These are phyloP conservation scores for Gadus macrocephalus DNA, from an alignment of 2,113 vertebrate genomes.

Conservation along the genomic window DNA sequence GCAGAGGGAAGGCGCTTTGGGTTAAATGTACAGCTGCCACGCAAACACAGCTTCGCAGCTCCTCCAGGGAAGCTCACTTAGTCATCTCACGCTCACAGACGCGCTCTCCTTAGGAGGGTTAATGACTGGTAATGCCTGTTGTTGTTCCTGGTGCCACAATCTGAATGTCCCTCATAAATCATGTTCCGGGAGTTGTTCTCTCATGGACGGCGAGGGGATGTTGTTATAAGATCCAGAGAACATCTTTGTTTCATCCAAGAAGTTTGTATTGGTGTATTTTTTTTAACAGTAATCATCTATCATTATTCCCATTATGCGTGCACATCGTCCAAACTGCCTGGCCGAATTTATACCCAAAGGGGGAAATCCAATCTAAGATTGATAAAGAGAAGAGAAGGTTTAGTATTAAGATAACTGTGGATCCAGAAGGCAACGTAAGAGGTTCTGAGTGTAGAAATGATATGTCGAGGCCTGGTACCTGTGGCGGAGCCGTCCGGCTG, in stretches of 20 bases:
- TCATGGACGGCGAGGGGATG: background rate
- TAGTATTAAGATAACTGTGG: too few species aligned
- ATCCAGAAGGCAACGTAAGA: background rate
- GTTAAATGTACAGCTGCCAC: conserved; percentile 30
- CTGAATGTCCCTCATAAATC: background rate
- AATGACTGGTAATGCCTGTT: background rate
- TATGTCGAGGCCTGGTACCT: conserved; percentile 66
- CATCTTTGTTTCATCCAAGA: too few species aligned
- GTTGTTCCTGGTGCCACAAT: background rate
- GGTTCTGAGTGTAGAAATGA: too few species aligned
- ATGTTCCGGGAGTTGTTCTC: background rate
- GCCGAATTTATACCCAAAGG: too few species aligned
- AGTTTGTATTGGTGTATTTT: too few species aligned
- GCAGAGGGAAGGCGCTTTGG: conserved; percentile 12
- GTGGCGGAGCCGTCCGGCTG: conserved; percentile 82
- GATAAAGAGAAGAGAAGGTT: too few species aligned
- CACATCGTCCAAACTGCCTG: background rate
- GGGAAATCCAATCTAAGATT: too few species aligned
- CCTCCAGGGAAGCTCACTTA: background rate
- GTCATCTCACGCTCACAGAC: background rate
- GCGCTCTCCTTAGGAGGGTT: too few species aligned
- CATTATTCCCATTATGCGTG: background rate
- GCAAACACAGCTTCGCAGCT: background rate
- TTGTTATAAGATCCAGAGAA: too few species aligned
- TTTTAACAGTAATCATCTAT: background rate